Evolutionary conservation across 2,797 vertebrate genomes (phyloP).

Genomic region (Melopsittacus undulatus): DNA sequence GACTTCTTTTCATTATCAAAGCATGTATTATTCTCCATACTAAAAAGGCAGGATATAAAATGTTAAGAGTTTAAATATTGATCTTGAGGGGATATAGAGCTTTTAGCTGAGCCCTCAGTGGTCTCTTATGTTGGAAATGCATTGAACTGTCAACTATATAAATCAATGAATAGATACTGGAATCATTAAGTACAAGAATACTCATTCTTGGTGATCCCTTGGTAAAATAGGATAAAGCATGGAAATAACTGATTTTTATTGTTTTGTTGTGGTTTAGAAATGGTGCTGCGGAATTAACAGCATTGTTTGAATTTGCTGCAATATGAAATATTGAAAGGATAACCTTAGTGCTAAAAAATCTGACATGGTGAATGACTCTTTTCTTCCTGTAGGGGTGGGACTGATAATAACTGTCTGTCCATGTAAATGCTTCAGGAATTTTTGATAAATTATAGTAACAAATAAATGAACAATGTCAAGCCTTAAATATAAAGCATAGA

Average conservation of each 20-base stretch:
- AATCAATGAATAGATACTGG: constrained; percentile 5
- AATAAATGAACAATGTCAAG: neutral
- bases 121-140: constrained; percentile 22
- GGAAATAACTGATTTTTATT: neutral
- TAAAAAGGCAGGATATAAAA: constrained; percentile 38
- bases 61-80: constrained; percentile 35
- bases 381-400: neutral
- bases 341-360: neutral
- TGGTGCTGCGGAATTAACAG: neutral
- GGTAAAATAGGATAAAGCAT: neutral
- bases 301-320: neutral
- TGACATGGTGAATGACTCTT: neutral
- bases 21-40: neutral
- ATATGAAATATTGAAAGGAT: neutral
- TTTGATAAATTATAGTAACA: neutral
- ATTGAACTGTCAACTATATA: constrained; percentile 2
- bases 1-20: neutral
- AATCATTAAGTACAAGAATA: constrained; percentile 1
- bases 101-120: constrained; percentile 23
- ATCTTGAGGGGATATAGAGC: neutral
- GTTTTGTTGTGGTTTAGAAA: neutral
- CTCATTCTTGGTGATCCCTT: neutral
- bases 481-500: neutral
- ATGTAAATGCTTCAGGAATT: neutral
- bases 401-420: neutral